Conservation (phyloP, 2,797 vertebrate genomes). For the Sylvia borin region DNA sequence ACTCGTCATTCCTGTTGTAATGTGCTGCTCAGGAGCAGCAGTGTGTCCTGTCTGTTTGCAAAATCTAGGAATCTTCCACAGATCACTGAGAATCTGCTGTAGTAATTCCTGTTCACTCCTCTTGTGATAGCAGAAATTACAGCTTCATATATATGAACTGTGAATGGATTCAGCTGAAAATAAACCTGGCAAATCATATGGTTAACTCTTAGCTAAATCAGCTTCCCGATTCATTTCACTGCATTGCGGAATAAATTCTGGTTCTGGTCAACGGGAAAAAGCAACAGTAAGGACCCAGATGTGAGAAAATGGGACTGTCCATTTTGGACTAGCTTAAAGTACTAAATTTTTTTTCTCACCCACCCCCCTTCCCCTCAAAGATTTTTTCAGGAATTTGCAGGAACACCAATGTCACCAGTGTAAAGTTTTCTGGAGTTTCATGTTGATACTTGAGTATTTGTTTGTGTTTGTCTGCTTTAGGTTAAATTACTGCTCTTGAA, state of each 20-base stretch:
- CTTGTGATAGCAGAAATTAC: neutral
- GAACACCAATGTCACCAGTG: neutral
- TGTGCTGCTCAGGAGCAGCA: neutral
- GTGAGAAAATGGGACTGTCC: neutral
- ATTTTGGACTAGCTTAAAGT: neutral
- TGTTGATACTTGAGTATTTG: neutral
- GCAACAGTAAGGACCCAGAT: neutral
- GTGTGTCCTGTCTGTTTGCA: neutral
- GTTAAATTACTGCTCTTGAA: neutral
- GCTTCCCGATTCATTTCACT: neutral
- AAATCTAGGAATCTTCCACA: neutral
- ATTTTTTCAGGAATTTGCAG: neutral
- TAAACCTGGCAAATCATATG: neutral
- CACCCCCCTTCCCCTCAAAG: no score
- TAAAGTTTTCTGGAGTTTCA: neutral
- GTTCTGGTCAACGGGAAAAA: neutral
- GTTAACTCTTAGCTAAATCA: neutral
- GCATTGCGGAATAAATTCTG: neutral
- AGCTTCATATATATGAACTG: neutral
- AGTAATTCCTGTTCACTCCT: neutral
- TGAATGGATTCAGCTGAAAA: conserved; percentile 14
- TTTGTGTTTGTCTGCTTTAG: neutral
- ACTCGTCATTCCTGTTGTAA: neutral
- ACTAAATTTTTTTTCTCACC: neutral
- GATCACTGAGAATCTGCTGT: neutral